Evolutionary conservation across 2,888 invertebrate species (phyloP).

Genomic region (Leucophenga maculata): DNA sequence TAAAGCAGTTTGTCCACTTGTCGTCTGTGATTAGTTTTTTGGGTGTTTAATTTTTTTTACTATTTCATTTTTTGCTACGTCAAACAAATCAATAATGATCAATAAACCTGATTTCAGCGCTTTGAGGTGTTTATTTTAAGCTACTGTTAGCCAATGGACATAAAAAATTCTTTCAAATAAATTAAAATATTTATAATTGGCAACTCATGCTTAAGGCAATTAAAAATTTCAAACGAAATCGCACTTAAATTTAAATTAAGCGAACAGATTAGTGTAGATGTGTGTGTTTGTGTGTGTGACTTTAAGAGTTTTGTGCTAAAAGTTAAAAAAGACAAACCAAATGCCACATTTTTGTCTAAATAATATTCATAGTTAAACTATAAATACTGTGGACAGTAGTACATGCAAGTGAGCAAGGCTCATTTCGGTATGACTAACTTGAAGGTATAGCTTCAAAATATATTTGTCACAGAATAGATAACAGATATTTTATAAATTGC

Average conservation of each 20-base stretch:
- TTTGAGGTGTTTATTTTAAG: conserved; percentile 23
- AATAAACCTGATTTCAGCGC: conserved; percentile 28
- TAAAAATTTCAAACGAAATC: background rate
- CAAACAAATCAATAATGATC: conserved; percentile 18
- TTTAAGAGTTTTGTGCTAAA: too few relatives aligned
- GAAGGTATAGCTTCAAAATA: too few relatives aligned
- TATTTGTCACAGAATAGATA: too few relatives aligned
- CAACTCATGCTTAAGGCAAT: conserved; percentile 17
- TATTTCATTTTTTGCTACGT: background rate
- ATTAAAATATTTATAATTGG: conserved; percentile 23
- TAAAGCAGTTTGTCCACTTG: background rate
- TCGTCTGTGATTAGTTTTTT: background rate
- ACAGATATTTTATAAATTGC: too few relatives aligned
- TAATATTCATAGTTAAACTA: too few relatives aligned
- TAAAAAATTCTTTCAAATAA: background rate
- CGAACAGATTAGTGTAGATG: too few relatives aligned
- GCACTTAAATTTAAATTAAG: background rate
- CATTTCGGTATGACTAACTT: too few relatives aligned
- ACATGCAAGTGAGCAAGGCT: too few relatives aligned
- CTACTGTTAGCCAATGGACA: conserved; percentile 20
- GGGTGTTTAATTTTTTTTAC: background rate
- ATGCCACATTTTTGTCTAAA: too few relatives aligned
- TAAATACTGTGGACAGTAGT: too few relatives aligned
- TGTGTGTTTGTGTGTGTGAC: too few relatives aligned
- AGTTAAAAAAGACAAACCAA: too few relatives aligned